These are phyloP conservation scores for Trissolcus brochymenae DNA, from an alignment of 2,888 invertebrate species.

Conservation along the genomic window DNA sequence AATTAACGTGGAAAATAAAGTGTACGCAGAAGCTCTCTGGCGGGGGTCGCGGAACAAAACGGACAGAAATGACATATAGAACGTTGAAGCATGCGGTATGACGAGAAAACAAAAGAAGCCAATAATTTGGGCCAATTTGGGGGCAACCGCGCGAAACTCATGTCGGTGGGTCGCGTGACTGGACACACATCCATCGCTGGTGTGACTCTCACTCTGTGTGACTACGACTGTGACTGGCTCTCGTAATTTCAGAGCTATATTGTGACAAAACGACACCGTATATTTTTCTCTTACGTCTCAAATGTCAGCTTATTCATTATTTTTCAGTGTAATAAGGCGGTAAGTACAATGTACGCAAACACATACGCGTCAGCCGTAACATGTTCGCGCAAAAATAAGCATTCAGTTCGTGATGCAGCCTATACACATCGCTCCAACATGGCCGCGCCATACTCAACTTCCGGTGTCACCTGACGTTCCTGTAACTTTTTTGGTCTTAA, in stretches of 20 bases:
- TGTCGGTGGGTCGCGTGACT: slow-evolving; percentile 61
- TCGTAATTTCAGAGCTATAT: slow-evolving; percentile 59
- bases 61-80: slow-evolving; percentile 69
- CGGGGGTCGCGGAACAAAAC: slow-evolving; percentile 63
- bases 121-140: slow-evolving; percentile 76
- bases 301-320: slow-evolving; percentile 62
- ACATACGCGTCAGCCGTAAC: slow-evolving; percentile 31
- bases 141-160: slow-evolving; percentile 74
- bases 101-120: slow-evolving; percentile 76
- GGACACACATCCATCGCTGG: slow-evolving; percentile 59
- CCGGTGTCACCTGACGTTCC: no score
- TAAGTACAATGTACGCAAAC: slow-evolving; percentile 58
- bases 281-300: slow-evolving; percentile 59
- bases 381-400: slow-evolving; percentile 14
- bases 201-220: slow-evolving; percentile 63
- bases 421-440: slow-evolving; percentile 30
- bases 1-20: no score
- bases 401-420: slow-evolving; percentile 10
- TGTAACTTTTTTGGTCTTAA: no score
- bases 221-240: slow-evolving; percentile 58
- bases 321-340: slow-evolving; percentile 61
- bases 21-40: no score
- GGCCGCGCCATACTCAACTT: slow-evolving; percentile 19
- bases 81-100: slow-evolving; percentile 70
- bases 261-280: slow-evolving; percentile 63